Evolutionary conservation across 2,888 invertebrate genomes (phyloP), one percentile per base, ranked within the genome.

Genomic region (Trachelus troglodyta): DNA sequence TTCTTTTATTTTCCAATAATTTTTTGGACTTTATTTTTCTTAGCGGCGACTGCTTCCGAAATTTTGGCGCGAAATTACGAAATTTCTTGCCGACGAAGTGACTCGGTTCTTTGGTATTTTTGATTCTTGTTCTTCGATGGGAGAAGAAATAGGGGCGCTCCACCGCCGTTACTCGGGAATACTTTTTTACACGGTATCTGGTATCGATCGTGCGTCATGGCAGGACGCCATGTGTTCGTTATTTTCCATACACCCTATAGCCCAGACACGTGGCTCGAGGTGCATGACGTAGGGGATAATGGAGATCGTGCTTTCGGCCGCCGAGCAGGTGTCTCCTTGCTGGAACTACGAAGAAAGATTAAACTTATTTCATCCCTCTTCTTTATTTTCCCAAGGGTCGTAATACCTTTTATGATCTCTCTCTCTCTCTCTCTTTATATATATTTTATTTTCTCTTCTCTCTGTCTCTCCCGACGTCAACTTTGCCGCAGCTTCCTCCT

Each of bases 241-340:
- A 82, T 83, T 84, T 86, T 82, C 80, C 81, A 76, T 80, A 75
- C 81, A 79, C 78, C 83, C 81, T 30, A 79, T 69, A 69, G 34
- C 11, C 15, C 69, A 30, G 69, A 69, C 69, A 69, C 69, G 69
- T 69, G 69, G 69, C 69, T 15, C 69, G 11, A 11, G 69, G 30
- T 15, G 69, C 33, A 30, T 30, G 69, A 33, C 69, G 69, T 15
- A 11, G 69, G 40, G 69, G 69, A 30, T 69, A 15, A 69, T 33
- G 30, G 30, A 30, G 30, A 69, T 15, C 37, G 37, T 37, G 12
- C 37, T 4, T 30, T 69, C 69, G 69, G 31, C 30, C n/a, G 69
- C 15, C 1, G 30, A 33, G 69, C 69, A 69, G 69, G 69, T 69
- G 69, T 11, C 30, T n/a, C 30, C 69, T 6, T 15, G 40, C 15